Evolutionary conservation across 2,797 vertebrate genomes (phyloP), one percentile per base, ranked within the genome.

Genomic region (Cirrhinus molitorella): DNA sequence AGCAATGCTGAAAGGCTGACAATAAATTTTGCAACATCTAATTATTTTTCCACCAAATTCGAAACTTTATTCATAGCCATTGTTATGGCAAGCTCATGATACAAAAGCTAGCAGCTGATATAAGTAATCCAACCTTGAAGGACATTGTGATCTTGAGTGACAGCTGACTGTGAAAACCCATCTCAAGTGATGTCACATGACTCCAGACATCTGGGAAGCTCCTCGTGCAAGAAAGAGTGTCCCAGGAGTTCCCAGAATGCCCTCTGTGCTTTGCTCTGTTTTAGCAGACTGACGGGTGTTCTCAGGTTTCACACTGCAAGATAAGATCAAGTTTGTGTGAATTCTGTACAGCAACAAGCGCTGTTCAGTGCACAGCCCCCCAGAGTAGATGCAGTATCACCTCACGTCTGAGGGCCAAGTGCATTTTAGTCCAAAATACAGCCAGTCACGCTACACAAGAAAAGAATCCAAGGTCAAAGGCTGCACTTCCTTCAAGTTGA

Each of bases 241-340:
- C 88, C 74, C 66, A 65, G 57, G 85, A 89, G 85, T 88, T 90
- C 85, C 85, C 88, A 83, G 87, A 86, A 91, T 91, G 89, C 89
- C 90, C 89, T 90, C 84, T 87, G 89, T 88, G 90, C 85, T 66
- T 34, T 71, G 80, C 87, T 89, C 89, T 75, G 83, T 90, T 83
- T 91, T 89, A 91, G 84, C 81, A 82, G 83, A 75, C 80, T 88
- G 83, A 89, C 80, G 80, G 86, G 85, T 85, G 90, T 85, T 87
- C 90, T 94, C 89, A 85, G 85, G 89, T 94, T 94, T 94, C 92
- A 86, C 21, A 49, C 80, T 68, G 47, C 34, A 80, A 91, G 93
- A 94, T 94, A 93, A 91, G 85, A 94, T 94, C 92, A 63, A 87
- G 86, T 88, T 84, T 92, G 87, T 89, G 87, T 88, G 88, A 90